Evolutionary conservation across 2,888 invertebrate genomes (phyloP).

Genomic region (Salpingus planirostris): DNA sequence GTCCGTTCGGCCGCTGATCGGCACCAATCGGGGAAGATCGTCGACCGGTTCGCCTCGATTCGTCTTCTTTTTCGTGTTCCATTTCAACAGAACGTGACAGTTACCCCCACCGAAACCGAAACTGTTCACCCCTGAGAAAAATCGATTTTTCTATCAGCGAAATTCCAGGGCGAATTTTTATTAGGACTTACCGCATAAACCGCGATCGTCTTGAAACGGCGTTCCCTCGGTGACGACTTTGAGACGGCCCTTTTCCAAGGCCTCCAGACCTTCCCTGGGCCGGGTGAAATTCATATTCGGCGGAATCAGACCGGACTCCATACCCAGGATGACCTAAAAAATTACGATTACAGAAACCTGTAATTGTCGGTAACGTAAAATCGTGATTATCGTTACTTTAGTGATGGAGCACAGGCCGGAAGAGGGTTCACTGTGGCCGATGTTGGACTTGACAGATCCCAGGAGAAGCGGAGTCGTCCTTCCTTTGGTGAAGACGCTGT

Average conservation of each 20-base stretch:
- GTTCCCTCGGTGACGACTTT: conserved; percentile 65
- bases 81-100: conserved; percentile 60
- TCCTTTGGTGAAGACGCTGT: conserved; percentile 65
- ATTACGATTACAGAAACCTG: conserved; percentile 55
- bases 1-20: conserved; percentile 71
- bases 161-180: no score
- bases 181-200: no score
- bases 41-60: conserved; percentile 55
- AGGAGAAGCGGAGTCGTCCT: conserved; percentile 64
- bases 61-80: conserved; percentile 50
- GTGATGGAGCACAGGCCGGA: conserved; percentile 75
- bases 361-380: conserved; percentile 28
- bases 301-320: conserved; percentile 71
- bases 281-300: conserved; percentile 71
- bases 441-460: conserved; percentile 89
- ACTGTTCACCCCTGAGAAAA: conserved; percentile 81
- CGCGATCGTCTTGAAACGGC: conserved; percentile 54
- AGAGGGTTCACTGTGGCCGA: conserved; percentile 86
- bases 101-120: conserved; percentile 93
- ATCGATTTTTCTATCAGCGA: no score
- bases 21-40: conserved; percentile 62
- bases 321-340: conserved; percentile 44
- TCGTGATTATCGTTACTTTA: no score
- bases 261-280: conserved; percentile 46
- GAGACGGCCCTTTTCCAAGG: conserved; percentile 53